phyloP scores from a whole-genome alignment of 2,888 invertebrate genomes.

The Sphaerophoria rueppellii region DNA sequence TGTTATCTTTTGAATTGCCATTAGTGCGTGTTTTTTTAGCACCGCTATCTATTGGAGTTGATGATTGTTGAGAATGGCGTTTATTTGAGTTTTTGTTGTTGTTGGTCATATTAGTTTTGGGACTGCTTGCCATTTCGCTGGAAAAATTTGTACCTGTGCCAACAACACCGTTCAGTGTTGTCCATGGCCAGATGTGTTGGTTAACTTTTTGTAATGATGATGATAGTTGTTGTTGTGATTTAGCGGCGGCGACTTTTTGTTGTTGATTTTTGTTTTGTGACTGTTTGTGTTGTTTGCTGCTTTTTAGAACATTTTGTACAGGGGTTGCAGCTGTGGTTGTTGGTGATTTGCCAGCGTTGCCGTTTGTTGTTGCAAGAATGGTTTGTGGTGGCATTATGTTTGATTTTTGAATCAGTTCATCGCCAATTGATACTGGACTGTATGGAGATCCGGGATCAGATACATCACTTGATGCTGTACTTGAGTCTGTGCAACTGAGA shows the following conservation, averaged over 20 bases:
- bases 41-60: conserved; percentile 74
- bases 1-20: conserved; percentile 26
- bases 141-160: conserved; percentile 46
- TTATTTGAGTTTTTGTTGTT: conserved; percentile 72
- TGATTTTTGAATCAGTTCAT: conserved; percentile 81
- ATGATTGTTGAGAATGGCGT: conserved; percentile 71
- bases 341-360: conserved; percentile 75
- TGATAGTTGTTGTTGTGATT: conserved; percentile 39
- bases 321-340: conserved; percentile 72
- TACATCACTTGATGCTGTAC: conserved; percentile 90
- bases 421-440: conserved; percentile 86
- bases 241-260: conserved; percentile 61
- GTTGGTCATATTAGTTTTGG: conserved; percentile 53
- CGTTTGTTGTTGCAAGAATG: conserved; percentile 75
- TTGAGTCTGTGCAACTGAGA: conserved; percentile 89
- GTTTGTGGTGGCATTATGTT: conserved; percentile 81
- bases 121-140: conserved; percentile 56
- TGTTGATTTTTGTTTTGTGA: conserved; percentile 72
- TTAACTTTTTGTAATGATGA: conserved; percentile 48
- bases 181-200: conserved; percentile 65
- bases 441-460: conserved; percentile 93
- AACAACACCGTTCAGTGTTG: conserved; percentile 44
- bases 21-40: conserved; percentile 78
- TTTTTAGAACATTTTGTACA: conserved; percentile 57
- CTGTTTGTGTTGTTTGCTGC: conserved; percentile 75